phyloP scores from a whole-genome alignment of 2,888 invertebrate genomes.

The Scaptomyza reducta region DNA sequence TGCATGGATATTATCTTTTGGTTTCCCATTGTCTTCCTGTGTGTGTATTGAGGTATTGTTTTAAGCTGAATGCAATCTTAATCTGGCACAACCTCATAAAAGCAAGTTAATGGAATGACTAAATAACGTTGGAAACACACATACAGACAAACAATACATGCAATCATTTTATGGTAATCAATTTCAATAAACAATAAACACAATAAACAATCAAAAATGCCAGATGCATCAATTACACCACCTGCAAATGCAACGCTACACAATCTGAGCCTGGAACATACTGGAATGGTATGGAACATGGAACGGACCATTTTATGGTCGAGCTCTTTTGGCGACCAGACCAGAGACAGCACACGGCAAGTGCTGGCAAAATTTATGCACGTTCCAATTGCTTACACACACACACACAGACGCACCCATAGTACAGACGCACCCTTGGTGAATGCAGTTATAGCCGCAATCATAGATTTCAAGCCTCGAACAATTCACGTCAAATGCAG shows the following conservation, averaged over 20 bases:
- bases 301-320: slow-evolving; percentile 20
- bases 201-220: slow-evolving; percentile 66
- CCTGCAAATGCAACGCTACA: slow-evolving; percentile 6
- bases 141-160: slow-evolving; percentile 7
- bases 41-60: neutral
- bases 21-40: neutral
- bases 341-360: slow-evolving; percentile 32
- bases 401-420: neutral
- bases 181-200: slow-evolving; percentile 68
- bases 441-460: slow-evolving; percentile 63
- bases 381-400: slow-evolving; percentile 51
- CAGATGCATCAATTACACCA: slow-evolving; percentile 54
- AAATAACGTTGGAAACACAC: slow-evolving; percentile 5
- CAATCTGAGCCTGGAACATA: slow-evolving; percentile 17
- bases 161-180: slow-evolving; percentile 76
- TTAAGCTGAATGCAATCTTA: neutral
- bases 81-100: neutral
- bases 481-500: slow-evolving; percentile 78
- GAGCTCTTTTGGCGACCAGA: slow-evolving; percentile 6
- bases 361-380: slow-evolving; percentile 68
- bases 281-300: slow-evolving; percentile 22
- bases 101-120: slow-evolving; percentile 7
- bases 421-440: slow-evolving; percentile 7
- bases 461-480: slow-evolving; percentile 75
- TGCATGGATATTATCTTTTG: too few species aligned